Evolutionary conservation across 2,113 vertebrate genomes (phyloP).

Genomic region (Morone chrysops): DNA sequence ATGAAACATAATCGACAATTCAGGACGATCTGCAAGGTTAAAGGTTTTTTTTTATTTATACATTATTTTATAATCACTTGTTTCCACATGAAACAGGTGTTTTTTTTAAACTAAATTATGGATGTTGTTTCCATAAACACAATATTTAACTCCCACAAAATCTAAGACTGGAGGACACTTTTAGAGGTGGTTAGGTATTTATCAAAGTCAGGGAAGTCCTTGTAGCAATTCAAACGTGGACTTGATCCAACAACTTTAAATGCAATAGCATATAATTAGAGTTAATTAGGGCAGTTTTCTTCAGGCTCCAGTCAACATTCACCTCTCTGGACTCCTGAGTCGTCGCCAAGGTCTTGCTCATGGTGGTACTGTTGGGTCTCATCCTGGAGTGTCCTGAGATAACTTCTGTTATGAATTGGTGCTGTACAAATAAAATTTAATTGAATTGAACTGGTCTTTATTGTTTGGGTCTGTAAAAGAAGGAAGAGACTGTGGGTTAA

Average conservation of each 20-base stretch:
- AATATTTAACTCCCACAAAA: not conserved
- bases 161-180: not conserved
- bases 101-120: not conserved
- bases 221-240: not conserved
- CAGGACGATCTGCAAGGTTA: too few relatives aligned
- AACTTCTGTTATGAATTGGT: too few relatives aligned
- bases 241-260: constrained; percentile 7
- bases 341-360: too few relatives aligned
- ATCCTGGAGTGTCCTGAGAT: too few relatives aligned
- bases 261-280: not conserved
- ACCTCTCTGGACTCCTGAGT: not conserved
- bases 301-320: not conserved
- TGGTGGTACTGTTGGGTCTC: too few relatives aligned
- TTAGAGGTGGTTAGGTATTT: not conserved
- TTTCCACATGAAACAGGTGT: not conserved
- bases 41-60: too few relatives aligned
- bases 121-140: not conserved
- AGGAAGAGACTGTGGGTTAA: constrained; percentile 34
- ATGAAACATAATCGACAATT: too few relatives aligned
- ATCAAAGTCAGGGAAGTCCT: not conserved
- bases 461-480: constrained; percentile 17
- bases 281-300: constrained; percentile 23
- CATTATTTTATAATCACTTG: too few relatives aligned
- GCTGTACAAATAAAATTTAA: too few relatives aligned
- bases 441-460: not conserved